Conservation (phyloP, 2,113 vertebrate genomes). For the Capreolus pygargus region DNA sequence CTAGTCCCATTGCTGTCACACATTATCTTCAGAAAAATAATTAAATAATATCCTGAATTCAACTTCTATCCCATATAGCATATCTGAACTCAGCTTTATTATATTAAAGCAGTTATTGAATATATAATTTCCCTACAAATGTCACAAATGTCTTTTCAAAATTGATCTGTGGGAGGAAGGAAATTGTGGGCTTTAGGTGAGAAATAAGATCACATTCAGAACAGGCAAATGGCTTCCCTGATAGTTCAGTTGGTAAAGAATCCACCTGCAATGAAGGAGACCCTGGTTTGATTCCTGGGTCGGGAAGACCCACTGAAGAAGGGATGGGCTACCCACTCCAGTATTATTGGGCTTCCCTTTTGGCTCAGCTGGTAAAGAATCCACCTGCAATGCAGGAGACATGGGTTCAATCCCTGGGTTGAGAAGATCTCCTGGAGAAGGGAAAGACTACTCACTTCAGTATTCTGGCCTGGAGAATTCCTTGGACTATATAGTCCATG, state of each 20-base stretch:
- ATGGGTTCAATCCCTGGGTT: not conserved
- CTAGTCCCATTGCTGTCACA: not conserved
- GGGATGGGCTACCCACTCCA: not conserved
- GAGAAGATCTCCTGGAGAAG: not conserved
- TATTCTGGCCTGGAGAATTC: not conserved
- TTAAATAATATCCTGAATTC: not conserved
- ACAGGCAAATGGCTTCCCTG: not conserved
- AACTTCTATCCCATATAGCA: not conserved
- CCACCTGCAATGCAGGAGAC: not conserved
- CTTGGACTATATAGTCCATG: not conserved
- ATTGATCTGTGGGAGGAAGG: not conserved
- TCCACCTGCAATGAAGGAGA: not conserved
- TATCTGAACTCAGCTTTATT: not conserved
- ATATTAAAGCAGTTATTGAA: not conserved
- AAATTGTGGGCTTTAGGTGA: not conserved
- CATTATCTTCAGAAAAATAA: slow-evolving; percentile 7
- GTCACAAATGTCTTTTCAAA: not conserved
- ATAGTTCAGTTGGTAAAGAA: not conserved
- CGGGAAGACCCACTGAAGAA: not conserved
- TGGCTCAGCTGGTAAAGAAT: not conserved
- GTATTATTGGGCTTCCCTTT: not conserved
- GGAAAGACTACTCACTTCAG: not conserved
- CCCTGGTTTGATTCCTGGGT: not conserved
- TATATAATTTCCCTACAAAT: not conserved
- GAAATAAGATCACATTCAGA: not conserved